phyloP scores from a whole-genome alignment of 1,140 invertebrate species.

The Neodiprion fabricii region DNA sequence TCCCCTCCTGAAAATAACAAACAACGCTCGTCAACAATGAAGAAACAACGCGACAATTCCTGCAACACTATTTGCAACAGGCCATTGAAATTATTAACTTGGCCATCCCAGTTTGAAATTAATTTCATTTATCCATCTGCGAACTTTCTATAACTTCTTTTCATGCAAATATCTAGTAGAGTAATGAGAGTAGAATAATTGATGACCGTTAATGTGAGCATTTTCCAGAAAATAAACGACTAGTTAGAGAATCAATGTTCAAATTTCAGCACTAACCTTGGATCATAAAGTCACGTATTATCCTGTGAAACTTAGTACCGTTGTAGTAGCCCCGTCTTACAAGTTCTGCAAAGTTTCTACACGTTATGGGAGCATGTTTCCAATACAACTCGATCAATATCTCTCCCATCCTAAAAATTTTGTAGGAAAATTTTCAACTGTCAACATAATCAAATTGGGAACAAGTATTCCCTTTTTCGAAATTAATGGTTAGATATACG shows the following conservation, averaged over 20 bases:
- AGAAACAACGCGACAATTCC: neutral
- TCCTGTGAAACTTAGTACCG: constrained; percentile 94
- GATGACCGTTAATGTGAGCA: too few relatives aligned
- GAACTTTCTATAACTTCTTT: too few relatives aligned
- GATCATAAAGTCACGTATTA: constrained; percentile 98
- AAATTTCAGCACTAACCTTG: constrained; percentile 67
- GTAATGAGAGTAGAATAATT: too few relatives aligned
- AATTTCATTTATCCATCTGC: too few relatives aligned
- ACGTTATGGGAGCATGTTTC: constrained; percentile 96
- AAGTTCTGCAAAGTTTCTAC: constrained; percentile 96
- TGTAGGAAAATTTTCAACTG: constrained; percentile 8
- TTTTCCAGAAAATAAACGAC: constrained; percentile 1
- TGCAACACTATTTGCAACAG: neutral
- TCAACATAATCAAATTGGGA: constrained; percentile 21
- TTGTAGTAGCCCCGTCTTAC: constrained; percentile 93
- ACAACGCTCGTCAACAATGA: constrained; percentile 10
- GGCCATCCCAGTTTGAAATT: neutral
- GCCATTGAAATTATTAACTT: constrained; percentile 14
- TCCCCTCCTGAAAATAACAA: constrained; percentile 70
- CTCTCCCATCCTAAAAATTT: constrained; percentile 86
- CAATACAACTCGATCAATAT: constrained; percentile 94
- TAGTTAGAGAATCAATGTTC: neutral
- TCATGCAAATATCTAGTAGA: too few relatives aligned
- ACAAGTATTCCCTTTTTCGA: constrained; percentile 19
- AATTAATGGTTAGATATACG: constrained; percentile 21